A percentile compares a stretch with the other conserved stretches of the same genome.
phyloP scores from a whole-genome alignment of 2,113 vertebrate genomes.

The Ceyx margarethae region DNA sequence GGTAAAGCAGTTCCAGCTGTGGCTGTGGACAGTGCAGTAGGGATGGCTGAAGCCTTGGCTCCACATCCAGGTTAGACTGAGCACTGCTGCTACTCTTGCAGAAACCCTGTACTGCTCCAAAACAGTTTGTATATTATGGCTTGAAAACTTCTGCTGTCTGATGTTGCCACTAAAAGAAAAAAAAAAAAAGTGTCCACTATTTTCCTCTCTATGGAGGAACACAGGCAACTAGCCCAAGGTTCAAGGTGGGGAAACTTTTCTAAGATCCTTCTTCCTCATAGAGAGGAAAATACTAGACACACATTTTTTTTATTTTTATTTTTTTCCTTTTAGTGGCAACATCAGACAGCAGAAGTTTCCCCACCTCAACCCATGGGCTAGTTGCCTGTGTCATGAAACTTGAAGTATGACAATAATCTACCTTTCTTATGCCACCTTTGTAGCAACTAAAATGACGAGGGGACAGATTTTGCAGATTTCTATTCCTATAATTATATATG shows the following conservation, averaged over 20 bases:
- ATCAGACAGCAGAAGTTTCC: neutral
- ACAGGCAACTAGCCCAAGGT: no score
- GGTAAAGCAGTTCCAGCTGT: neutral
- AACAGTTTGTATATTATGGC: rapidly evolving
- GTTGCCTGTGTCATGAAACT: neutral
- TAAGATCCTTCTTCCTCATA: no score
- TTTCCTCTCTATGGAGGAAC: neutral
- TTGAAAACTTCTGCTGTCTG: neutral
- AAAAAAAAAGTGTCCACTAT: no score
- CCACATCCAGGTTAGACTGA: neutral
- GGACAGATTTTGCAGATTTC: neutral
- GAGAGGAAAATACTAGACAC: no score
- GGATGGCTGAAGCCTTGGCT: neutral
- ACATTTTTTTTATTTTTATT: no score
- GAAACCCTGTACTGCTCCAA: neutral
- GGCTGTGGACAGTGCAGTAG: rapidly evolving
- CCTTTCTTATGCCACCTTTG: neutral
- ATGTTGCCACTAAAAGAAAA: neutral
- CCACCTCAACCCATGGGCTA: no score
- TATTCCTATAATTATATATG: rapidly evolving
- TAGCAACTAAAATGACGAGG: no score
- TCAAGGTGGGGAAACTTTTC: no score
- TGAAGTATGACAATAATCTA: neutral
- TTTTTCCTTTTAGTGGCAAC: no score
- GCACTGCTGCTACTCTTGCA: neutral